Conservation (phyloP, 2,797 vertebrate species). For the Anguilla megastoma region DNA sequence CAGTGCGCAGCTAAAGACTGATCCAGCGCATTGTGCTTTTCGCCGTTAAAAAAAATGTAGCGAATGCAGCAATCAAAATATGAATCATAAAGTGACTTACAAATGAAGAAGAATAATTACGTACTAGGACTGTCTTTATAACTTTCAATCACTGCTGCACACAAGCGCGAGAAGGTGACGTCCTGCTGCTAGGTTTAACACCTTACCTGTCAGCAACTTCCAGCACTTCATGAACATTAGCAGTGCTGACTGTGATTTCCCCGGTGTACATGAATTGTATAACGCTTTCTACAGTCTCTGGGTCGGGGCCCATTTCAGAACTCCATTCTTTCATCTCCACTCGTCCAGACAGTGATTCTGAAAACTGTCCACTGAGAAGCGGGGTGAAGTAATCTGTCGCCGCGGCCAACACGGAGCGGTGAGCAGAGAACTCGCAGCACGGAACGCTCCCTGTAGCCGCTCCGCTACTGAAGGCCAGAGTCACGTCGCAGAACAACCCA, state of each 20-base stretch:
- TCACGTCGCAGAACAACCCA: constrained; percentile 86
- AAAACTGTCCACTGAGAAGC: constrained; percentile 78
- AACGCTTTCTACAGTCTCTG: constrained; percentile 85
- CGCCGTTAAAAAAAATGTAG: background rate
- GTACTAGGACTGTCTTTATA: background rate
- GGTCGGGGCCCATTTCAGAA: constrained; percentile 82
- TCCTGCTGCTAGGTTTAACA: background rate
- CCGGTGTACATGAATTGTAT: constrained; percentile 94
- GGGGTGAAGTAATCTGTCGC: constrained; percentile 85
- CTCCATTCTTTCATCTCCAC: constrained; percentile 90
- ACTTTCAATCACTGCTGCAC: background rate
- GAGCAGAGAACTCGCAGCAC: constrained; percentile 76
- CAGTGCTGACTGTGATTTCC: constrained; percentile 81
- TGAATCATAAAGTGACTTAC: background rate
- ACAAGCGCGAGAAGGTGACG: background rate
- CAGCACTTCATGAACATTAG: constrained; percentile 88
- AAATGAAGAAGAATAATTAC: background rate
- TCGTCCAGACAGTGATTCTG: constrained; percentile 78
- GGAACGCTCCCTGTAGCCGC: constrained; percentile 17
- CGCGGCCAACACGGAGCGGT: constrained; percentile 81
- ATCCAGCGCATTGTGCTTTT: background rate
- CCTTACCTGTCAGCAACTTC: constrained; percentile 90
- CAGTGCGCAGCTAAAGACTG: background rate
- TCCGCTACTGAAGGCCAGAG: constrained; percentile 73
- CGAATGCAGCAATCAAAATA: background rate